phyloP scores from a whole-genome alignment of 2,797 vertebrate species.

The Sebastes paucispinis region DNA sequence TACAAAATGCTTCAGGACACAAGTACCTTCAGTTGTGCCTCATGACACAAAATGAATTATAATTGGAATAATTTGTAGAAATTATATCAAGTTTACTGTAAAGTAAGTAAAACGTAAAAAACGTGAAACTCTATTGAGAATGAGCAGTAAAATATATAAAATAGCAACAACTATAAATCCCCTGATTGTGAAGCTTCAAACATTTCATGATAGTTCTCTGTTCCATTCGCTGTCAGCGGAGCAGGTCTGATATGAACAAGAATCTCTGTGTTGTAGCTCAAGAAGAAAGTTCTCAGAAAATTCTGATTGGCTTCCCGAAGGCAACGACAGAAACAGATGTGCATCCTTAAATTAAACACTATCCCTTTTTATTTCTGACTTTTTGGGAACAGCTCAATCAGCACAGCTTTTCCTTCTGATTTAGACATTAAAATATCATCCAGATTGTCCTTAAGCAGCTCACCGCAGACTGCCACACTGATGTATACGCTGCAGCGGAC shows the following conservation, averaged over 20 bases:
- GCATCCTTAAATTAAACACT: constrained; percentile 3
- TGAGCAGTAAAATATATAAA: neutral
- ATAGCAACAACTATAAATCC: neutral
- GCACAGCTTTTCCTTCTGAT: constrained; percentile 18
- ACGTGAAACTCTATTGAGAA: neutral
- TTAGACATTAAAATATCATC: constrained; percentile 22
- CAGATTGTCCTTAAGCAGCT: neutral
- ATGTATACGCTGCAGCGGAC: neutral
- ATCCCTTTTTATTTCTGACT: neutral
- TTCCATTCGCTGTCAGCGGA: neutral
- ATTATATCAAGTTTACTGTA: neutral
- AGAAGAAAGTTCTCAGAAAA: neutral
- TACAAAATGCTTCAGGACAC: too few species aligned
- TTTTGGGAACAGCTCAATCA: constrained; percentile 5
- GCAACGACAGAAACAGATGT: constrained; percentile 21
- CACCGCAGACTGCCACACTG: constrained; percentile 3
- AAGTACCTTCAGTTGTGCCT: neutral
- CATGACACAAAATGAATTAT: neutral
- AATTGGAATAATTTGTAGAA: neutral
- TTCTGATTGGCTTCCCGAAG: neutral
- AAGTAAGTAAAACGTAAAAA: neutral
- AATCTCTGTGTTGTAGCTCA: constrained; percentile 1
- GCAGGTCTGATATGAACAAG: neutral
- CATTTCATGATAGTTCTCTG: neutral
- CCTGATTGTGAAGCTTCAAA: neutral